A percentile compares a stretch with the other conserved stretches of the same genome.
Conservation (phyloP, 2,113 vertebrate genomes). For the Nymphicus hollandicus region DNA sequence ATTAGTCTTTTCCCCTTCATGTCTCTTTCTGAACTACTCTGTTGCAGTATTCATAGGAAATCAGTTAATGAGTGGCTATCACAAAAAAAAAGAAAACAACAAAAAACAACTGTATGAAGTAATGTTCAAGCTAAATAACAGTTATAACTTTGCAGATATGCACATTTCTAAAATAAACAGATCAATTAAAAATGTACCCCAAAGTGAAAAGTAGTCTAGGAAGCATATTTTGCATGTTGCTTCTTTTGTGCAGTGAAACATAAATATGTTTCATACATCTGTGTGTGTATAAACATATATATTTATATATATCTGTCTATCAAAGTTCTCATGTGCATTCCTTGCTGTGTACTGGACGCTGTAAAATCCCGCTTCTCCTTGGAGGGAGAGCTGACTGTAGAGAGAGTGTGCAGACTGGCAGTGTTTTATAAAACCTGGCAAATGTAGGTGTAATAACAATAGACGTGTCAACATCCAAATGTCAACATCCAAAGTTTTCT, state of each 20-base stretch:
- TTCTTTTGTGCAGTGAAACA: not conserved
- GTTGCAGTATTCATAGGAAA: not conserved
- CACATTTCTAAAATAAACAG: not conserved
- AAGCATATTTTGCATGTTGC: not conserved
- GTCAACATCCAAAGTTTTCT: slow-evolving; percentile 19
- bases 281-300: not conserved
- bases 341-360: not conserved
- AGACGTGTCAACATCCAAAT: not conserved
- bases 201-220: not conserved
- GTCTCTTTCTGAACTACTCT: not conserved
- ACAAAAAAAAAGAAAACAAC: not conserved
- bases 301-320: not conserved
- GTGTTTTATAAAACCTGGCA: slow-evolving; percentile 41
- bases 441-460: not conserved
- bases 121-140: not conserved
- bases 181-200: not conserved
- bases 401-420: not conserved
- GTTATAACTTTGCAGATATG: not conserved
- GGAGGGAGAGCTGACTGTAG: not conserved
- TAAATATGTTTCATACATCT: not conserved
- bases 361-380: slow-evolving; percentile 5
- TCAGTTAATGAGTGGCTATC: not conserved
- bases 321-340: not conserved
- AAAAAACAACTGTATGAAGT: not conserved
- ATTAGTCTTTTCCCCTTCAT: not conserved